Conservation (phyloP, 2,797 vertebrate species). For the Alauda arvensis region DNA sequence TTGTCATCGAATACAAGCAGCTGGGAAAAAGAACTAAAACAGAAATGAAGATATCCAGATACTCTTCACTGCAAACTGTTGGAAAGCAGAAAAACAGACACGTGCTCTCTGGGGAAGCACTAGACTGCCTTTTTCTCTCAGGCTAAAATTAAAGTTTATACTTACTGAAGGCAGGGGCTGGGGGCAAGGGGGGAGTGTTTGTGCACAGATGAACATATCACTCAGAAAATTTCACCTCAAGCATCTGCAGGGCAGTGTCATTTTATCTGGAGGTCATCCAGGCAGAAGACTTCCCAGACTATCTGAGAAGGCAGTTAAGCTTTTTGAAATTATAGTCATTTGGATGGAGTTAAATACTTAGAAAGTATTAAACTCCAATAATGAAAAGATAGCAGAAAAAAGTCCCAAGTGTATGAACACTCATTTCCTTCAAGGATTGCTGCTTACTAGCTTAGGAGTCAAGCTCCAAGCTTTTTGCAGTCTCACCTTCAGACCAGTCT, state of each 20-base stretch:
- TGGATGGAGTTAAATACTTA: not conserved
- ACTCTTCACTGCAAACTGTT: not conserved
- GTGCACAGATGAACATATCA: not conserved
- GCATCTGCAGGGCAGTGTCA: not conserved
- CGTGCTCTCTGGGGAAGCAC: not conserved
- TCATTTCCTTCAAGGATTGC: not conserved
- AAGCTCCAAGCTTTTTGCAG: not conserved
- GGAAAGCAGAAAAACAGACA: not conserved
- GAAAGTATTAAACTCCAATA: not conserved
- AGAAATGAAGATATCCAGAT: not conserved
- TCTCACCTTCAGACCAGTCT: not conserved
- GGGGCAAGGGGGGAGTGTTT: not conserved
- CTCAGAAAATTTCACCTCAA: not conserved
- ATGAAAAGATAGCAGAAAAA: not conserved
- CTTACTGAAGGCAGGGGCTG: not conserved
- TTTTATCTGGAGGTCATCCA: not conserved
- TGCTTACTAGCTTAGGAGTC: not conserved
- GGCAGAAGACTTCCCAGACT: not conserved
- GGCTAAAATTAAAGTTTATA: conserved; percentile 7
- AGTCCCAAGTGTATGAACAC: not conserved
- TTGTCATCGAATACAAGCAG: not conserved
- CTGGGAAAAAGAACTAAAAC: not conserved
- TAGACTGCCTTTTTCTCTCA: not conserved
- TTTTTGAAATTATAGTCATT: not conserved
- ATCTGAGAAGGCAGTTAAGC: not conserved